Base-by-base conservation (phyloP, 2,113 vertebrate genomes). In the Lucifuga dentata region DNA sequence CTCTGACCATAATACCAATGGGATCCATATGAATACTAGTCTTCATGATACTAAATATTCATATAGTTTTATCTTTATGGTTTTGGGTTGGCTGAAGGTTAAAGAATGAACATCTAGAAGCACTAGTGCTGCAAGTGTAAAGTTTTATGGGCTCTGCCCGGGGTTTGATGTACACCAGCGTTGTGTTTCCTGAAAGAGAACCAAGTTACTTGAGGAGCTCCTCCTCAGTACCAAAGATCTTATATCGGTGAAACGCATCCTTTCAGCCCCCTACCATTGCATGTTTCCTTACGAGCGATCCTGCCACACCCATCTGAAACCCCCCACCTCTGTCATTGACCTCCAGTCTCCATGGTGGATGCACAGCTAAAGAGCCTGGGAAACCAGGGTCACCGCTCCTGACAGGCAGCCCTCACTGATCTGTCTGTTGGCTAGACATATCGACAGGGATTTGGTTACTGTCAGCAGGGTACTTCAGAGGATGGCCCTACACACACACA, bases 381-480 rank as follows among this genome's bases (percentile, higher is more conserved):
- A 94, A 93, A 93, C 90, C 94, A 80, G 93, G 93, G 93, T 92
- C 92, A 91, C 73, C 90, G 88, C 85, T 90, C 92, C 93, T 94
- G 94, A 94, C 94, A 92, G 89, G 90, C 92, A 94, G 93, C 94
- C 94, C 93, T 94, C 93, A 50, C 84, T 95, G 94, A 95, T 93
- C 94, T 93, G 68, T 68, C 81, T 94, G 81, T 60, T 65, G 68
- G 71, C 68, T 52, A 74, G 78, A 93, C 83, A 89, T 88, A 91
- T 92, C 81, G 80, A 89, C 89, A 88, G 70, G 89, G 92, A 93
- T 97, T 94, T 92, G 86, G 93, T 95, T 95, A 95, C 95, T 95
- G 89, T 94, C 91, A 91, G 83, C 89, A 76, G 87, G 90, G 91
- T 76, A 87, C 88, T 93, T 92, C 93, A 90, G 91, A 89, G 82